These are phyloP conservation scores for Ailurus styani DNA, from an alignment of 2,113 vertebrate species.

Conservation along the genomic window DNA sequence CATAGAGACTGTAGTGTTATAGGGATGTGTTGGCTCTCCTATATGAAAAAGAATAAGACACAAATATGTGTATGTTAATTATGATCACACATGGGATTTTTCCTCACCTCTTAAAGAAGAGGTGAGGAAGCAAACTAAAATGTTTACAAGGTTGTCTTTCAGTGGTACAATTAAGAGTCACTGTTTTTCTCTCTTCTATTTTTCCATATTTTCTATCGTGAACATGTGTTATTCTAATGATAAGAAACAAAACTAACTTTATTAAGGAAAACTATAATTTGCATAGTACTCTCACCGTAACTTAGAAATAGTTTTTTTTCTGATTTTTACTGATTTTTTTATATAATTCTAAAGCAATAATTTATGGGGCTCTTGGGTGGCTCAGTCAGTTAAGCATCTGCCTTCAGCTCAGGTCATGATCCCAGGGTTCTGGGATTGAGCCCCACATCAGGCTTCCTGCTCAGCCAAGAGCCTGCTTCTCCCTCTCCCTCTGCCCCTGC, in stretches of 20 bases:
- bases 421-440: too few relatives aligned
- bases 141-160: background rate
- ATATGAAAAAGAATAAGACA: background rate
- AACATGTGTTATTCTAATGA: background rate
- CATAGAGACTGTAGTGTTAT: background rate
- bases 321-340: background rate
- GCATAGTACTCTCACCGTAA: background rate
- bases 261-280: background rate
- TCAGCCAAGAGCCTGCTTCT: too few relatives aligned
- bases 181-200: background rate
- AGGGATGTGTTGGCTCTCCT: background rate
- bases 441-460: too few relatives aligned
- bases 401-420: too few relatives aligned
- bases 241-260: background rate
- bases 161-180: background rate
- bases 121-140: background rate
- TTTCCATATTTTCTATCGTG: background rate
- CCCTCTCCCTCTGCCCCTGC: too few relatives aligned
- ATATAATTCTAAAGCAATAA: background rate
- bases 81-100: background rate
- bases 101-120: background rate
- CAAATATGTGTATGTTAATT: background rate
- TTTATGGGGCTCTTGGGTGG: background rate
- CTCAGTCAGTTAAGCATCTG: too few relatives aligned
- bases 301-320: background rate